Evolutionary conservation across 2,113 vertebrate species (phyloP).

Genomic region (Agapornis roseicollis): DNA sequence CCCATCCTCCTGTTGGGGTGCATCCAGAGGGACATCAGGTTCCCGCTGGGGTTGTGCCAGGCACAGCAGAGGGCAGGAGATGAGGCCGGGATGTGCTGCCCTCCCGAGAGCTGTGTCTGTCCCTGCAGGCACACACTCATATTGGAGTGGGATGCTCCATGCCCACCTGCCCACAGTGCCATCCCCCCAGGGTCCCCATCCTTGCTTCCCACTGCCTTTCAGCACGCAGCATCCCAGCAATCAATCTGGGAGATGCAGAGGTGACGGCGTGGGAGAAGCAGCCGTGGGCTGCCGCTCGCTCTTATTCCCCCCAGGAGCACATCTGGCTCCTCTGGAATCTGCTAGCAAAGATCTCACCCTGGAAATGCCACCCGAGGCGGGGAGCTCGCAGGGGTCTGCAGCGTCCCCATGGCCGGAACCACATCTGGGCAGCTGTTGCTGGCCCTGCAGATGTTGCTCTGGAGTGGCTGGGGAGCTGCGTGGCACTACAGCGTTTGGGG

Average conservation of each 20-base stretch:
- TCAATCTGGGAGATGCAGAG: not conserved
- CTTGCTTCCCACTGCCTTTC: not conserved
- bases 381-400: rapidly evolving
- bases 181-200: not conserved
- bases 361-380: rapidly evolving
- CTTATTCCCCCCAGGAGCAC: not conserved
- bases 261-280: not conserved
- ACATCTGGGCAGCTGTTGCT: not conserved
- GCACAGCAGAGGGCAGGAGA: rapidly evolving
- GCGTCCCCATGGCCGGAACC: not conserved
- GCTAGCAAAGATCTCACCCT: not conserved
- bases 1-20: not conserved
- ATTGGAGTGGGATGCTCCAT: not conserved
- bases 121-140: not conserved
- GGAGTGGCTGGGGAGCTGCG: not conserved
- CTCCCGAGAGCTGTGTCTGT: not conserved
- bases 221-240: not conserved
- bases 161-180: not conserved
- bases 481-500: not conserved
- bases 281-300: not conserved
- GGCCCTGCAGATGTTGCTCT: not conserved
- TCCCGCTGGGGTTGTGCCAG: not conserved
- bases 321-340: not conserved
- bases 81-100: rapidly evolving
- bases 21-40: not conserved